Conservation (phyloP, 2,888 invertebrate species). For the Acheta domesticus region DNA sequence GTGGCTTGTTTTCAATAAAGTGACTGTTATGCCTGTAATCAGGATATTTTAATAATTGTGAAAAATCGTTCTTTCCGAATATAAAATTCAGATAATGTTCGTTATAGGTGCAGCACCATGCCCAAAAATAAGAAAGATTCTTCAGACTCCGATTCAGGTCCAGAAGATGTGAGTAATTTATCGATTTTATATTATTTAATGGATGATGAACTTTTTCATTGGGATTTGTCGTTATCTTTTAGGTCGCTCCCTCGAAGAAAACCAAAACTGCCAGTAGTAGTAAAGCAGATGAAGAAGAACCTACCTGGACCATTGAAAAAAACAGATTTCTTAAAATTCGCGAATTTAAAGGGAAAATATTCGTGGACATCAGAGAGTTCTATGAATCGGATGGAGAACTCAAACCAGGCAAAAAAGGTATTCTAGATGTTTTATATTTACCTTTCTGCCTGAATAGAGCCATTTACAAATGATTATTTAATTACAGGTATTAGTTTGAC, state of each 20-base stretch:
- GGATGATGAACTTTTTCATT: too few relatives aligned
- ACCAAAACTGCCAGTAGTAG: conserved; percentile 45
- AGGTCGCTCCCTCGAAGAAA: conserved; percentile 54
- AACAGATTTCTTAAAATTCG: conserved; percentile 74
- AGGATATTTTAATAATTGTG: too few relatives aligned
- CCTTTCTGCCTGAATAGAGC: too few relatives aligned
- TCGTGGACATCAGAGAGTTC: conserved; percentile 83
- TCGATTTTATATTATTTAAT: conserved; percentile 21
- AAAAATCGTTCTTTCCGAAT: too few relatives aligned
- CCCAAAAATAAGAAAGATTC: background rate
- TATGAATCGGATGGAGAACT: conserved; percentile 72
- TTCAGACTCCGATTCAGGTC: conserved; percentile 60
- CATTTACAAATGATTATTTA: conserved; percentile 19
- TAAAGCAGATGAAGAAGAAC: conserved; percentile 56
- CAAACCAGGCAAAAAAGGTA: conserved; percentile 85
- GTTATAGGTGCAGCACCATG: background rate
- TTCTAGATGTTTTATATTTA: background rate
- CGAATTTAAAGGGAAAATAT: conserved; percentile 79
- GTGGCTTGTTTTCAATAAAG: too few relatives aligned
- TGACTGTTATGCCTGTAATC: too few relatives aligned
- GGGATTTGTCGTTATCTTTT: conserved; percentile 26
- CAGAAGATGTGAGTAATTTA: conserved; percentile 64
- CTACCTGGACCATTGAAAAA: conserved; percentile 71
- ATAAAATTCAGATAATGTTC: too few relatives aligned
- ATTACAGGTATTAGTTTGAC: conserved; percentile 66